Evolutionary conservation across 2,888 invertebrate genomes (phyloP), one percentile per base, ranked within the genome.

Genomic region (Scrobipalpa atriplicella): DNA sequence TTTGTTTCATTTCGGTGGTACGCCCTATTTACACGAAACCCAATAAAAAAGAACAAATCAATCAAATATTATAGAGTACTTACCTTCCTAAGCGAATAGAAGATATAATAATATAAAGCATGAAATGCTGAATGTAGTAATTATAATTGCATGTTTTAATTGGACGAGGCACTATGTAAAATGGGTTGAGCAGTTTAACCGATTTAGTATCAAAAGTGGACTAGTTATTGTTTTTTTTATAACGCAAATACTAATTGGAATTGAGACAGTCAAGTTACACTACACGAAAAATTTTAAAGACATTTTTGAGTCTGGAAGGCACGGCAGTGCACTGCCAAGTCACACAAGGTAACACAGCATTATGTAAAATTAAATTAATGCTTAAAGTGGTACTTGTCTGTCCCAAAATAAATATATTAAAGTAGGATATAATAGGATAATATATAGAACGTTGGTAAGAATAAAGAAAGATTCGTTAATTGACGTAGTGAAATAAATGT

Each of bases 1-100:
- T 60, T 60, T 19, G 41, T 21, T 64, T 77, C n/a, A 41, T 68
- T 71, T 75, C 75, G 77, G 77, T 77, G 76, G 76, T 74, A 71
- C 61, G 61, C 36, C 36, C 72, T 71, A 64, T 65, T 66, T 72
- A 68, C 43, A 68, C 41, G 16, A 61, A 61, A 18, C 16, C n/a
- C 18, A 58, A 58, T 41, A 9, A 7, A 41, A 60, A 8, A 54
- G 2, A 16, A 7, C 39, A 38, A 38, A 39, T 41, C n/a, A 54
- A 13, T 29, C 5, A 29, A 29, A 29, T 29, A 21, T 11, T 54
- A 21, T 18, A n/a, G n/a, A n/a, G n/a, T n/a, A 29, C 18, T 18
- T 21, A 29, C 54, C 19, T 54, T 18, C 54, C 18, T 21, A 54
- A 3, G n/a, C n/a, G 47, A n/a, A 18, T 54, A 54, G 18, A n/a